Evolutionary conservation across 2,888 invertebrate genomes (phyloP), one percentile per base, ranked within the genome.

Genomic region (Punctoribates punctum): DNA sequence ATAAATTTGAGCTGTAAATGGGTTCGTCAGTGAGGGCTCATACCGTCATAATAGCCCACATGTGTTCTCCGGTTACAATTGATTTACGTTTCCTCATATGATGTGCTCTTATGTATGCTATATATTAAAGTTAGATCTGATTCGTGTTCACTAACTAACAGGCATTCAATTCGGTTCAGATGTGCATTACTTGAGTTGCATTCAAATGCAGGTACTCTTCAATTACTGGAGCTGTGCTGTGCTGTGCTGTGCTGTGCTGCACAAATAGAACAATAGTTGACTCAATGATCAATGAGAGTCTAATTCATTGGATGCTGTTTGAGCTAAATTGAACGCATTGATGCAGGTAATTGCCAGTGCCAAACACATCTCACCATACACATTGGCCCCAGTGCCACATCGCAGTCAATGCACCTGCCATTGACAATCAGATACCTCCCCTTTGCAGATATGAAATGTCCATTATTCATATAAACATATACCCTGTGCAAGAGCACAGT

Each of bases 351-450:
- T 72, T 72, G 72, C 48, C 6, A 72, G 25, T 20, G 25, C 15
- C 65, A 38, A 27, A 38, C 38, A 17, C 60, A 5, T 27, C 20
- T 60, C 23, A 13, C 60, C 25, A 3, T 60, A 60, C 27, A 60
- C 17, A 60, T 27, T 60, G 20, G 27, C 23, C 60, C 27, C 23
- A 60, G 38, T 34, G 20, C 65, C n/a, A n/a, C 60, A 60, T 60
- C 60, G 17, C 60, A 60, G 29, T 65, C 34, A 65, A 13, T 65
- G 48, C 72, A 72, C 72, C 72, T 72, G 72, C 72, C 72, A 20
- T 72, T 72, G 72, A 72, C 72, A 72, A 72, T 72, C 23, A 46
- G 72, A 72, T 72, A 25, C 72, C 72, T 72, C 72, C 72, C 72
- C 38, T 25, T 48, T 72, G 46, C 38, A 72, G 42, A 72, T 72